Base-by-base conservation (phyloP, 2,797 vertebrate genomes). In the Enteromius viviparus region DNA sequence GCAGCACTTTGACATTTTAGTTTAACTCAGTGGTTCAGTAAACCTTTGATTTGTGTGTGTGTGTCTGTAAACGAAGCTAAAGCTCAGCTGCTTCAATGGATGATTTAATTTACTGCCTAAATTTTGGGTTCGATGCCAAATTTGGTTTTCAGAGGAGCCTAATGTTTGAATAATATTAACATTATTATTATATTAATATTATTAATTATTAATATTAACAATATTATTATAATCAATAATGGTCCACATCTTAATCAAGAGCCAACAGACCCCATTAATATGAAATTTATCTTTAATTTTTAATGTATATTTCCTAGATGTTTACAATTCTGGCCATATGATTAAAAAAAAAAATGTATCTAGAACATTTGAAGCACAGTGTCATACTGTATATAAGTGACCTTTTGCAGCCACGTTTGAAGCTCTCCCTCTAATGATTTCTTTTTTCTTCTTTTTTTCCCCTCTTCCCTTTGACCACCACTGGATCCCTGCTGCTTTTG, bases 51-150 rank as follows among this genome's bases (percentile, higher is more conserved):
- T 64, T 51, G 49, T 21, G 49, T 21, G 49, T 51, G 49, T 75
- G 49, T 29, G 45, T 32, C n/a, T 47, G 26, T 64, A 32, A 64
- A 64, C 6, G 9, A 47, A 17, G 40, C 55, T 0, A 64, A 17
- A 64, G 76, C 40, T 77, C 19, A 47, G 37, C 21, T 9, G 40
- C 76, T 64, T 64, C 76, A 64, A 49, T 64, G 26, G 40, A 64
- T 64, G 17, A n/a, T 47, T 77, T 77, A 47, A 64, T 64, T 77
- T 47, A 21, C 23, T 47, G 40, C 26, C 37, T 77, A 64, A 32
- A 64, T 64, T 45, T 77, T 64, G 17, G 40, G 76, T 77, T 64
- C 64, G 58, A 77, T 77, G 58, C 76, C 76, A 77, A 77, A 77
- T 77, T 77, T 77, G 76, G 76, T 77, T 47, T 77, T 77, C 23